These are phyloP conservation scores for Polyodon spathula DNA, from an alignment of 2,113 vertebrate genomes.

Conservation along the genomic window DNA sequence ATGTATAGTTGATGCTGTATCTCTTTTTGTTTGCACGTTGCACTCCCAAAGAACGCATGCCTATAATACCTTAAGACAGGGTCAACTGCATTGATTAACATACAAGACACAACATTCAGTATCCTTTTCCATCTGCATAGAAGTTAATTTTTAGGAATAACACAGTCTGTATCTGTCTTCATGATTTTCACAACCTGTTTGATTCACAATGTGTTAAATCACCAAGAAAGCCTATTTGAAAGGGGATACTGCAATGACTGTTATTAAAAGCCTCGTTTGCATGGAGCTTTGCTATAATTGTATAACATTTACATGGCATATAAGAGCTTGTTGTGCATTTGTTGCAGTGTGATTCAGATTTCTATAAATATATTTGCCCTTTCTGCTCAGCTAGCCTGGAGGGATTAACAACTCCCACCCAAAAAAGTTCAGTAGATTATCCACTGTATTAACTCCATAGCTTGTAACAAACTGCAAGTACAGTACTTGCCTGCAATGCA, in stretches of 20 bases:
- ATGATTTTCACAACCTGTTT: slow-evolving; percentile 35
- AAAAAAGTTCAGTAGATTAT: slow-evolving; percentile 63
- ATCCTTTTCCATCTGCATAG: too few relatives aligned
- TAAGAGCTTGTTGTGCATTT: slow-evolving; percentile 52
- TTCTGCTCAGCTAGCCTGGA: slow-evolving; percentile 62
- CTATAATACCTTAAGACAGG: too few relatives aligned
- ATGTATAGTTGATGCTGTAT: too few relatives aligned
- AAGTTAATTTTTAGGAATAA: too few relatives aligned
- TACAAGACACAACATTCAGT: too few relatives aligned
- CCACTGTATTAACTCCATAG: slow-evolving; percentile 58
- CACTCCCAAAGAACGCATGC: too few relatives aligned
- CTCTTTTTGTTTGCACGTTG: too few relatives aligned
- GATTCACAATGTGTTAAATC: slow-evolving; percentile 8
- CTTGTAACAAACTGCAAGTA: slow-evolving; percentile 42
- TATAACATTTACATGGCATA: slow-evolving; percentile 46
- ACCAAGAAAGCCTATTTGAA: slow-evolving; percentile 9
- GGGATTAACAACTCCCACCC: slow-evolving; percentile 70
- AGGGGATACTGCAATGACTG: neutral
- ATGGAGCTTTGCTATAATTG: slow-evolving; percentile 42
- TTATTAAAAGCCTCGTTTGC: slow-evolving; percentile 36
- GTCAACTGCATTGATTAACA: too few relatives aligned
- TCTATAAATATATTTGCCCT: slow-evolving; percentile 89
- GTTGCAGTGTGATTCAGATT: slow-evolving; percentile 67
- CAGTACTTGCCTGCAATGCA: slow-evolving; percentile 44
- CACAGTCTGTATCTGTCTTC: neutral